phyloP scores from a whole-genome alignment of 2,888 invertebrate species.

The Cylindroiulus punctatus region DNA sequence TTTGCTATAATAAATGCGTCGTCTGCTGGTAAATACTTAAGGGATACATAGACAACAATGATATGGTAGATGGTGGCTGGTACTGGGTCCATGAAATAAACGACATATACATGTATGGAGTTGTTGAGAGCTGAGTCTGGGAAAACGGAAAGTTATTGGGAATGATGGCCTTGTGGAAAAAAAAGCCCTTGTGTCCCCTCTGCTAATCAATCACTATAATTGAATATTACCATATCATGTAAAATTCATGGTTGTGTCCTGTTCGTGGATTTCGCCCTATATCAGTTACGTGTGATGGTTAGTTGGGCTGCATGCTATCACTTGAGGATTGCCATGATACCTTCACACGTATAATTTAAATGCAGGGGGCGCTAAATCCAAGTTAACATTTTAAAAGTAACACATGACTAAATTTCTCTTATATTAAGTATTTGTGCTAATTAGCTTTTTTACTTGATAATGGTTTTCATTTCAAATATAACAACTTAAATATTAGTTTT shows the following conservation, averaged over 20 bases:
- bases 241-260: neutral
- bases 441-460: too few species aligned
- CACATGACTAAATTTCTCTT: too few species aligned
- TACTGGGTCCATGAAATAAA: neutral
- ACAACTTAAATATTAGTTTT: too few species aligned
- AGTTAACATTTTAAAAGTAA: too few species aligned
- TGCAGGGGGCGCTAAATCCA: too few species aligned
- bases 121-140: neutral
- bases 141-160: neutral
- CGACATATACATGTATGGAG: neutral
- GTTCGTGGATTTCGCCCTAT: neutral
- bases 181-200: neutral
- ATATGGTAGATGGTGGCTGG: neutral
- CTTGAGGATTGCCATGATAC: neutral
- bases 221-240: conserved; percentile 16
- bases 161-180: conserved; percentile 7
- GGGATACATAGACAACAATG: neutral
- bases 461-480: too few species aligned
- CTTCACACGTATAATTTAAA: too few species aligned
- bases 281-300: neutral
- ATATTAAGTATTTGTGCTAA: too few species aligned
- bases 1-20: neutral
- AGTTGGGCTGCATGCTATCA: neutral
- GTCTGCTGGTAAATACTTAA: neutral
- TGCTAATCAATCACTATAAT: neutral